Base-by-base conservation (phyloP, 35 echinoderm and acorn worm genomes). In the Nesometra sesokonis region DNA sequence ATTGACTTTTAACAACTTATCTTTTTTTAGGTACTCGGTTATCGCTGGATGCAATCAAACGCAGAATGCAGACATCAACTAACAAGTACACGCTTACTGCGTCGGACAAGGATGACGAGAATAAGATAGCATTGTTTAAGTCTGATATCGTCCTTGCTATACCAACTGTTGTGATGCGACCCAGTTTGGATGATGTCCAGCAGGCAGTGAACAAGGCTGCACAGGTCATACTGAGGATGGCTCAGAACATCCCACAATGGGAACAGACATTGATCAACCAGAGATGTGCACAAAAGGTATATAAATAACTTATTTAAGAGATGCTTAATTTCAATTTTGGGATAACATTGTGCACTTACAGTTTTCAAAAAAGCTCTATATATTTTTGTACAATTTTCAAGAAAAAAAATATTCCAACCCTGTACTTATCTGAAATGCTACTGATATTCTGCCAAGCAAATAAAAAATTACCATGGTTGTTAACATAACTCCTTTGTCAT, bases 21-120 rank as follows among this genome's bases (percentile, higher is more conserved):
- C 23, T 39, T 37, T n/a, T 46, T n/a, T 17, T 78, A 99, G 96
- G 96, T 77, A 99, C 96, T 38, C 89, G 96, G 31, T 86, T 99
- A 23, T 99, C 96, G 2, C 77, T 99, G 38, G 96, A 99, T 82
- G 86, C 96, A 78, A 99, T 99, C 92, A 99, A 99, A 88, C 90
- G 90, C 40, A 87, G 96, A 34, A 81, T 94, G 5, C 92, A 99
- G 88, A 94, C 92, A 4, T 80, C 81, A 36, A 88, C 89, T 81
- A 99, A 92, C 85, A 99, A 94, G 78, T 94, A 98, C 89, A 94
- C 95, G 77, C 76, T 84, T 30, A 87, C 57, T 30, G 84, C 86
- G 35, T 79, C 80, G 31, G 94, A 97, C 77, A 83, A 83, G 38
- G 90, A 91, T 33, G 91, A 91, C 39, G 95, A 94, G 9, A 88